Percentiles rank a stretch among this genome's conserved stretches.
phyloP scores from a whole-genome alignment of 2,797 vertebrate genomes.

The Pelochelys cantorii region DNA sequence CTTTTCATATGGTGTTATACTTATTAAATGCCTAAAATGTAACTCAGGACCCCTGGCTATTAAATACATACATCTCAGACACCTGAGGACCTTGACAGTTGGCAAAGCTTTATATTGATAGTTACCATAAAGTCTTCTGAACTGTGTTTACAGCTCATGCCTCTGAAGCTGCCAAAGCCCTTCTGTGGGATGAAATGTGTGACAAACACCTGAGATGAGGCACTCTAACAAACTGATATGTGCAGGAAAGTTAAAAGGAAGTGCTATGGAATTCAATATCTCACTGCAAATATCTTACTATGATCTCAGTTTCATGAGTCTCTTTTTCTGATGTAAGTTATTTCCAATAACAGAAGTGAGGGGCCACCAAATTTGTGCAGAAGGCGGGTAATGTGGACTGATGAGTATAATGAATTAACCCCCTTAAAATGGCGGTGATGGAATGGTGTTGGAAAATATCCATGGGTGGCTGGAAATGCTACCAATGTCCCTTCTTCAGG shows the following conservation, averaged over 20 bases:
- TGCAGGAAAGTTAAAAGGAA: too few relatives aligned
- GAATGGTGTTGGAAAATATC: too few relatives aligned
- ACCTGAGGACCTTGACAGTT: background rate
- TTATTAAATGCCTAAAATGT: background rate
- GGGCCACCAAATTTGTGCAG: accelerated
- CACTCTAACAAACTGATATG: too few relatives aligned
- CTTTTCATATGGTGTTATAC: background rate
- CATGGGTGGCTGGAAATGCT: too few relatives aligned
- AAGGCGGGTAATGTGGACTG: background rate
- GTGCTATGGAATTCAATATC: background rate
- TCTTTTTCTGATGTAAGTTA: background rate
- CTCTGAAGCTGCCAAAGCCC: background rate
- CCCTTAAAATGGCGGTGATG: too few relatives aligned
- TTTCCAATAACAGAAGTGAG: background rate
- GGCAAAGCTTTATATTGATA: background rate
- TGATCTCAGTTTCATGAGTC: background rate
- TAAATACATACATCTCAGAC: background rate
- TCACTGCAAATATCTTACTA: background rate
- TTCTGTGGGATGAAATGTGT: background rate
- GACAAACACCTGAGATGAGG: background rate
- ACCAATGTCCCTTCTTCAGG: too few relatives aligned
- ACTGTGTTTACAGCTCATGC: background rate
- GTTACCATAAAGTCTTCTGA: background rate
- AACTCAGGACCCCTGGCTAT: background rate
- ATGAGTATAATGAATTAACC: too few relatives aligned